Evolutionary conservation across 2,797 vertebrate species (phyloP).

Genomic region (Typhlichthys subterraneus): DNA sequence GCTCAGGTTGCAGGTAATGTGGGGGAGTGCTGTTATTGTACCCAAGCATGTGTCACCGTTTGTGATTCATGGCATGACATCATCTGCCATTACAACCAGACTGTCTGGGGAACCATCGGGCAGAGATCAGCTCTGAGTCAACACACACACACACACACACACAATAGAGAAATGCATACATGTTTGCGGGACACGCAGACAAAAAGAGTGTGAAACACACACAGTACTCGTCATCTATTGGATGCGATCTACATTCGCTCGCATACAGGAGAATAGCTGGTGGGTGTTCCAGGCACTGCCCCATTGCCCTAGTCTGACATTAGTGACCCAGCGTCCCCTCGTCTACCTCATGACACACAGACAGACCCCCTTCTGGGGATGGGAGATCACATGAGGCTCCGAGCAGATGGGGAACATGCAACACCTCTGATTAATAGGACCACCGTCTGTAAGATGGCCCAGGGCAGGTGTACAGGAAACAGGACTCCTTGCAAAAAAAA

Average conservation of each 20-base stretch:
- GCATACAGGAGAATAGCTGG: slow-evolving; percentile 28
- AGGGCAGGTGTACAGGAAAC: slow-evolving; percentile 42
- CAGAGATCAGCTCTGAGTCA: slow-evolving; percentile 65
- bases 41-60: slow-evolving; percentile 72
- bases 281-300: slow-evolving; percentile 1
- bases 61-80: slow-evolving; percentile 80
- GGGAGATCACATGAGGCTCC: not conserved
- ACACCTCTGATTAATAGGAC: slow-evolving; percentile 11
- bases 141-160: slow-evolving; percentile 19
- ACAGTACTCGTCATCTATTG: not conserved
- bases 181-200: not conserved
- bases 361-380: slow-evolving; percentile 3
- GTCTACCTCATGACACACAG: slow-evolving; percentile 9
- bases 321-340: slow-evolving; percentile 6
- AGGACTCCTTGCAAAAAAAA: slow-evolving; percentile 36
- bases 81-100: slow-evolving; percentile 78
- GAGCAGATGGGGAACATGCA: too few relatives aligned
- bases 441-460: slow-evolving; percentile 3
- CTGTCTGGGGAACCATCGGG: slow-evolving; percentile 71
- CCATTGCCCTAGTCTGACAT: slow-evolving; percentile 22
- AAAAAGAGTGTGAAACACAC: not conserved
- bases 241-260: not conserved
- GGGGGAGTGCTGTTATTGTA: slow-evolving; percentile 63
- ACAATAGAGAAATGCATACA: slow-evolving; percentile 1
- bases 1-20: slow-evolving; percentile 76